Conservation (phyloP, 1,140 invertebrate genomes). For the Trypoxylus dichotomus region DNA sequence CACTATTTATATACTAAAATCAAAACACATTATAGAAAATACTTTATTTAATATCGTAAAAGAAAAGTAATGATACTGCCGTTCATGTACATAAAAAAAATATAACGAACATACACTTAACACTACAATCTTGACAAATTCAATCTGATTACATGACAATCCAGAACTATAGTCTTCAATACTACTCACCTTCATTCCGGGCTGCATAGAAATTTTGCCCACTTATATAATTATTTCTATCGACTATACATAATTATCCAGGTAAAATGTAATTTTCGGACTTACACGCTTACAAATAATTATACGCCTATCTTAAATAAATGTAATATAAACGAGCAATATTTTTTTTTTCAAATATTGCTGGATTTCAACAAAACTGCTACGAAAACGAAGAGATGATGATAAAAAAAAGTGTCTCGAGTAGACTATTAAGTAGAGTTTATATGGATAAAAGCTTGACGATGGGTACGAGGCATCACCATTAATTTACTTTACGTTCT, state of each 20-base stretch:
- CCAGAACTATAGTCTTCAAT: no score
- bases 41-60: not conserved
- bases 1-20: not conserved
- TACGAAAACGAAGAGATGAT: not conserved
- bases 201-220: not conserved
- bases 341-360: not conserved
- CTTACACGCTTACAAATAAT: not conserved
- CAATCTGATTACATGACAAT: no score
- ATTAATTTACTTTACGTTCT: constrained; percentile 69
- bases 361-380: not conserved
- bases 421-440: not conserved
- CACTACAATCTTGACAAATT: not conserved
- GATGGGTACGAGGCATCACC: not conserved
- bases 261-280: no score
- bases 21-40: not conserved
- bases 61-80: not conserved
- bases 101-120: not conserved
- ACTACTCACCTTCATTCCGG: no score
- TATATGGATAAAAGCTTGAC: not conserved
- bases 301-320: not conserved
- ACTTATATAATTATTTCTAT: not conserved
- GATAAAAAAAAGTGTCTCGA: not conserved
- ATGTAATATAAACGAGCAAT: not conserved
- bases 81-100: not conserved
- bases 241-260: not conserved